Evolutionary conservation across 2,888 invertebrate genomes (phyloP).

Genomic region (Trichopoda pennipes): DNA sequence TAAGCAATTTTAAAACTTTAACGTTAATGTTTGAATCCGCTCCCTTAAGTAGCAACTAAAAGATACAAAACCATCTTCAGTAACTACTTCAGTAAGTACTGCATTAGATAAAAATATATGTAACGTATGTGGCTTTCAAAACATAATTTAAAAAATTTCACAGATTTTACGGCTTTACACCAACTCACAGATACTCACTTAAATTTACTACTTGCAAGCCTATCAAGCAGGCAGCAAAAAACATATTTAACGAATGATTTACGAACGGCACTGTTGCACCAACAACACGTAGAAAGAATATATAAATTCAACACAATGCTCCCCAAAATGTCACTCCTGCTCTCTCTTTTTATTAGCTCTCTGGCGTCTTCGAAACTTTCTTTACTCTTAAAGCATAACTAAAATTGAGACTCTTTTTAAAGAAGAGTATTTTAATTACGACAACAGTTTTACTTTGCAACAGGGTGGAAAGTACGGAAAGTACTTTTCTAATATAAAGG

Average conservation of each 20-base stretch:
- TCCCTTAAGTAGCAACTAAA: slow-evolving; percentile 2
- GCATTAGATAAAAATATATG: slow-evolving; percentile 39
- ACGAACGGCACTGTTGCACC: slow-evolving; percentile 46
- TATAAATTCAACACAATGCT: slow-evolving; percentile 22
- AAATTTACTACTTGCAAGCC: neutral
- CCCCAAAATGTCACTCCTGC: slow-evolving; percentile 41
- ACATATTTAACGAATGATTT: slow-evolving; percentile 51
- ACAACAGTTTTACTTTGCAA: too few species aligned
- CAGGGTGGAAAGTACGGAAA: too few species aligned
- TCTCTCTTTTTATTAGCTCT: neutral
- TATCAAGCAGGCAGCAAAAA: slow-evolving; percentile 7
- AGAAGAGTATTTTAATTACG: too few species aligned
- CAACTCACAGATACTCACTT: neutral
- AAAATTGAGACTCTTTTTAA: too few species aligned
- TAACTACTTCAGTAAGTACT: slow-evolving; percentile 11
- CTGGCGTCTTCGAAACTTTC: slow-evolving; percentile 24
- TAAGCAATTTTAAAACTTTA: slow-evolving; percentile 17
- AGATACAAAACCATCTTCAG: slow-evolving; percentile 32
- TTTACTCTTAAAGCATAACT: slow-evolving; percentile 18
- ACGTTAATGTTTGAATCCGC: slow-evolving; percentile 2
- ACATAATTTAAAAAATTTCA: slow-evolving; percentile 11
- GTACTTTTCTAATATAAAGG: too few species aligned
- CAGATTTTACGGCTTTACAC: slow-evolving; percentile 15
- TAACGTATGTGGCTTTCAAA: slow-evolving; percentile 38
- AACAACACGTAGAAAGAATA: slow-evolving; percentile 5